A percentile compares a stretch with the other conserved stretches of the same genome.
These are phyloP conservation scores for Petrophora chlorosata DNA, from an alignment of 2,888 invertebrate species.

Conservation along the genomic window DNA sequence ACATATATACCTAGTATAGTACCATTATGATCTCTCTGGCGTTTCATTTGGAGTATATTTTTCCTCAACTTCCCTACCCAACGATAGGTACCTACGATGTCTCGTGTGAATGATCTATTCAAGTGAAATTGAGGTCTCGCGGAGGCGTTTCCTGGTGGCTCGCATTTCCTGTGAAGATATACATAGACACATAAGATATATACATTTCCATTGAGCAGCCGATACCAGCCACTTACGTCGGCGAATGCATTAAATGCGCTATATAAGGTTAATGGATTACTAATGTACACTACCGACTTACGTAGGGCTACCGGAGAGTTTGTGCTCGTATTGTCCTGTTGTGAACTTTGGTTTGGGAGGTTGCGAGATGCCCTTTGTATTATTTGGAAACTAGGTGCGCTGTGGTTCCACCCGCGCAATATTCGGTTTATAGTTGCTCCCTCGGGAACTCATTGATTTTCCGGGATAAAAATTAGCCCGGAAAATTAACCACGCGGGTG, in stretches of 20 bases:
- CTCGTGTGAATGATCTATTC: constrained; percentile 22
- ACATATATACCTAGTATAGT: too few relatives aligned
- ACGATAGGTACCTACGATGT: too few relatives aligned
- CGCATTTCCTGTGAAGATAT: constrained; percentile 49
- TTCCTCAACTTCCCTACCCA: too few relatives aligned
- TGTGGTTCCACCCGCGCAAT: too few relatives aligned
- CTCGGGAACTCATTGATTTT: too few relatives aligned
- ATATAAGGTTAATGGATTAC: constrained; percentile 34
- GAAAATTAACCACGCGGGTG: too few relatives aligned
- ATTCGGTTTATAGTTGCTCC: too few relatives aligned
- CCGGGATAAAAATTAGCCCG: too few relatives aligned
- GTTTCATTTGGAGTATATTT: too few relatives aligned
- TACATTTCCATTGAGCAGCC: constrained; percentile 45
- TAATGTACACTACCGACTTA: constrained; percentile 19
- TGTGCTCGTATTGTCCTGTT: constrained; percentile 1
- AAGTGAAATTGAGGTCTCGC: constrained; percentile 59
- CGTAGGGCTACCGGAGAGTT: background rate
- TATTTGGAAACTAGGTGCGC: background rate
- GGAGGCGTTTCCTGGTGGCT: constrained; percentile 50
- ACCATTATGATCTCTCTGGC: too few relatives aligned
- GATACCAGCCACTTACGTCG: constrained; percentile 30
- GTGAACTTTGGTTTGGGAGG: background rate
- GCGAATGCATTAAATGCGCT: constrained; percentile 39
- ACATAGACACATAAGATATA: too few relatives aligned
- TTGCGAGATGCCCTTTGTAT: background rate